Evolutionary conservation across 2,888 invertebrate genomes (phyloP).

Genomic region (Acleris cristana): DNA sequence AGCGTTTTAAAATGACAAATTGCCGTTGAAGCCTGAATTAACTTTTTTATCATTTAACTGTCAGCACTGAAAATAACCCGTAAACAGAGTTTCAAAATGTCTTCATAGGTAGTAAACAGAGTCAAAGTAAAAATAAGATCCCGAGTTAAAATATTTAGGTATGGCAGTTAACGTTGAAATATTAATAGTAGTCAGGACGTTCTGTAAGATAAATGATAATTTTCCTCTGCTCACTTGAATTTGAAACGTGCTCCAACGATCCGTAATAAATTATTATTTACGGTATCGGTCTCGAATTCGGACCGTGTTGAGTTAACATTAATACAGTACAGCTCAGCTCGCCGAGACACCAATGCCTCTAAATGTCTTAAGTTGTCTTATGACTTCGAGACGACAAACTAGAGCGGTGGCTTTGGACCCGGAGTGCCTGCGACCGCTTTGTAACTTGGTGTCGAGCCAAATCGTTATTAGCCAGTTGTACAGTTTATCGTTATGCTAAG

Average conservation of each 20-base stretch:
- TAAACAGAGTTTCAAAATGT: too few relatives aligned
- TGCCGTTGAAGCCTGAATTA: too few relatives aligned
- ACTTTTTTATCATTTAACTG: too few relatives aligned
- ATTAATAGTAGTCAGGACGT: too few relatives aligned
- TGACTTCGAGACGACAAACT: constrained; percentile 36
- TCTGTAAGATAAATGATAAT: too few relatives aligned
- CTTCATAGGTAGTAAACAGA: too few relatives aligned
- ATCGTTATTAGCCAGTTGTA: constrained; percentile 37
- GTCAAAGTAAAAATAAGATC: too few relatives aligned
- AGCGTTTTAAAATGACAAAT: too few relatives aligned
- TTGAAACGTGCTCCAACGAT: background rate
- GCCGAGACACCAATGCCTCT: constrained; percentile 25
- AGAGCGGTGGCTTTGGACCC: constrained; percentile 25
- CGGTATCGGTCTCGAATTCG: background rate
- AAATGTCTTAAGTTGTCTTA: constrained; percentile 37
- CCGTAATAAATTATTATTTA: constrained; percentile 8
- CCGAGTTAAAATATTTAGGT: too few relatives aligned
- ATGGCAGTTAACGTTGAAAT: too few relatives aligned
- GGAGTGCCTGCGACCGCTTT: constrained; percentile 31
- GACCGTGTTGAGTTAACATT: constrained; percentile 26
- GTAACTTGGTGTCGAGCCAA: constrained; percentile 37
- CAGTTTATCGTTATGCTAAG: constrained; percentile 30
- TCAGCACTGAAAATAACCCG: too few relatives aligned
- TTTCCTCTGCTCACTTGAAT: background rate
- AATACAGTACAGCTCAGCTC: constrained; percentile 13